Conservation (phyloP, 2,113 vertebrate genomes). For the Apistogramma diplotaenia region DNA sequence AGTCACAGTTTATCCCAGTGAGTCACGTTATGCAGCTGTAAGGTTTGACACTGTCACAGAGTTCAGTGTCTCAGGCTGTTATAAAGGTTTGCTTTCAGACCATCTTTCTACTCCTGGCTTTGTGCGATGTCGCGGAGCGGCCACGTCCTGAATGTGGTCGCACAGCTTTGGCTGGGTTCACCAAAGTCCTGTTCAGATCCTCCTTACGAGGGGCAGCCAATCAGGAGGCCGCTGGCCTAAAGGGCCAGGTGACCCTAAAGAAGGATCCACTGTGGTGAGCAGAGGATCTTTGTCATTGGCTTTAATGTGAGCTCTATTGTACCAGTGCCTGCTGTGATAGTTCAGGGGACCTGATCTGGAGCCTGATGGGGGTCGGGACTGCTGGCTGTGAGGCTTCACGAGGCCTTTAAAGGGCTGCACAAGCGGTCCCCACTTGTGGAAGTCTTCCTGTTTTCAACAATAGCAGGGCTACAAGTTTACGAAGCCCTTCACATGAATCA, state of each 20-base stretch:
- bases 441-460: constrained; percentile 17
- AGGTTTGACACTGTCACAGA: too few relatives aligned
- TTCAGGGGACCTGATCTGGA: constrained; percentile 21
- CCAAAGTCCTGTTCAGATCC: too few relatives aligned
- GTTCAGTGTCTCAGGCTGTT: not conserved
- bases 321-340: not conserved
- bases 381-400: constrained; percentile 8
- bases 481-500: constrained; percentile 17
- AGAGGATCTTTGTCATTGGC: too few relatives aligned
- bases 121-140: not conserved
- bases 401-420: constrained; percentile 17
- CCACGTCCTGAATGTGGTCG: not conserved
- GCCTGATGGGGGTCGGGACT: not conserved
- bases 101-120: not conserved
- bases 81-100: fast-evolving
- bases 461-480: not conserved
- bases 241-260: not conserved
- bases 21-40: too few relatives aligned
- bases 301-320: not conserved
- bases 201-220: too few relatives aligned
- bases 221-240: not conserved
- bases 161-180: not conserved
- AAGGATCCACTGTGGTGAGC: not conserved
- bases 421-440: constrained; percentile 3
- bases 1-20: too few relatives aligned